Evolutionary conservation across 2,888 invertebrate genomes (phyloP), one percentile per base, ranked within the genome.

Genomic region (Eutolmus rufibarbis): DNA sequence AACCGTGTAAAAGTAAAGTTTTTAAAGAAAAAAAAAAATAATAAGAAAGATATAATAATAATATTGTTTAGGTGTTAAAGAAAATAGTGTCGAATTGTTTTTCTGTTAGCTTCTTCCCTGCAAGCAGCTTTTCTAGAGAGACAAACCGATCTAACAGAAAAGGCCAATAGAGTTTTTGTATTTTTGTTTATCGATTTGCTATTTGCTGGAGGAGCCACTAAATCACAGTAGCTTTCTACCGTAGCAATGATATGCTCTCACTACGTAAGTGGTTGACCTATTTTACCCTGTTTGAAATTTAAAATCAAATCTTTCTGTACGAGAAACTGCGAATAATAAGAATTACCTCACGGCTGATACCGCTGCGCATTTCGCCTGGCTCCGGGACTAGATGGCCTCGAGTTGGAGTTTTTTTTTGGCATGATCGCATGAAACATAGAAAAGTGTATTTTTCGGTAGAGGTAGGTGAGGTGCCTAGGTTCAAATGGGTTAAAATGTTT

Each of bases 201-300:
- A 66, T 66, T 66, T 66, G 56, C 40, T 84, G 66, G 31, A 16
- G 46, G 34, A 31, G 56, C 37, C 82, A 66, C 40, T 84, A 23
- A 23, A 79, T 51, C 51, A 8, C 12, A 79, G 66, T 66, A 84
- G 82, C 66, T 84, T 84, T 84, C 82, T 84, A 66, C 40, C 66
- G 66, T 31, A 66, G 82, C 66, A 66, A 84, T 84, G 82, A 84
- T 84, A 28, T 84, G 82, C 82, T 66, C 82, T 82, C 46, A 84
- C 34, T 66, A 84, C n/a, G 82, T 84, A 84, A 84, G 82, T 84
- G 81, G 28, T 19, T 79, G 79, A 79, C 79, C 79, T 79, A 84
- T 51, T 40, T 84, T 66, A 23, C 57, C 16, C 82, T 84, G 23
- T 46, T 79, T 46, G 28, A 51, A 79, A 79, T 79, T 66, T 79